These are phyloP conservation scores for Helostoma temminkii DNA, from an alignment of 2,797 vertebrate species.

Conservation along the genomic window DNA sequence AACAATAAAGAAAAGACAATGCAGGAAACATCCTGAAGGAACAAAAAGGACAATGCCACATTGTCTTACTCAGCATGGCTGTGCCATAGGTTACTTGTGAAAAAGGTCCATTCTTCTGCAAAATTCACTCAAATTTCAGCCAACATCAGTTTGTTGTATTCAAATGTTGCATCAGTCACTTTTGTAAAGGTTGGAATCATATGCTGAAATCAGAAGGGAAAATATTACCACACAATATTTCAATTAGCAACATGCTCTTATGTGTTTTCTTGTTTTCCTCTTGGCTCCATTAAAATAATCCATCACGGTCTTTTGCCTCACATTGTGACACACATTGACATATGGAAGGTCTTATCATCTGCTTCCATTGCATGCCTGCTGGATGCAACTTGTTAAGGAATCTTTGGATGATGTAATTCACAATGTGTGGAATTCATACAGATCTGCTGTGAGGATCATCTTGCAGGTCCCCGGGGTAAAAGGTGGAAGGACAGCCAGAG, in stretches of 20 bases:
- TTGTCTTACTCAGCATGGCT: conserved; percentile 5
- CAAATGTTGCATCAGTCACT: conserved; percentile 28
- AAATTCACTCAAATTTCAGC: conserved; percentile 5
- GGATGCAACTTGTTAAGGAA: conserved; percentile 84
- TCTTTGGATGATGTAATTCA: conserved; percentile 80
- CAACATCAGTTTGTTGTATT: conserved; percentile 13
- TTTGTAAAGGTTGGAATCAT: conserved; percentile 22
- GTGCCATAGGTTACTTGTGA: conserved; percentile 6
- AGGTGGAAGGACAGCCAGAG: conserved; percentile 38
- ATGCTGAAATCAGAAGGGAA: conserved; percentile 33
- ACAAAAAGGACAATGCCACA: conserved; percentile 41
- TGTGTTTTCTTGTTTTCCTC: conserved; percentile 48
- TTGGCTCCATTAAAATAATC: conserved; percentile 61
- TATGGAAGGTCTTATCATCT: conserved; percentile 43
- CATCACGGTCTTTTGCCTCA: conserved; percentile 54
- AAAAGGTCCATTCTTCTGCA: conserved; percentile 8
- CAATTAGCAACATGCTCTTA: conserved; percentile 55
- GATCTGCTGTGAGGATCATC: conserved; percentile 59
- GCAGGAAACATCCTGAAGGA: conserved; percentile 27
- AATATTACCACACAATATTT: conserved; percentile 54
- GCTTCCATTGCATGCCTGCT: conserved; percentile 55
- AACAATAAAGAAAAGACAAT: conserved; percentile 44
- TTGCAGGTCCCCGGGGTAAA: conserved; percentile 41
- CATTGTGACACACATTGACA: conserved; percentile 59
- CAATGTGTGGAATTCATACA: conserved; percentile 74